phyloP scores from a whole-genome alignment of 1,140 invertebrate genomes.

The Camponotus floridanus region DNA sequence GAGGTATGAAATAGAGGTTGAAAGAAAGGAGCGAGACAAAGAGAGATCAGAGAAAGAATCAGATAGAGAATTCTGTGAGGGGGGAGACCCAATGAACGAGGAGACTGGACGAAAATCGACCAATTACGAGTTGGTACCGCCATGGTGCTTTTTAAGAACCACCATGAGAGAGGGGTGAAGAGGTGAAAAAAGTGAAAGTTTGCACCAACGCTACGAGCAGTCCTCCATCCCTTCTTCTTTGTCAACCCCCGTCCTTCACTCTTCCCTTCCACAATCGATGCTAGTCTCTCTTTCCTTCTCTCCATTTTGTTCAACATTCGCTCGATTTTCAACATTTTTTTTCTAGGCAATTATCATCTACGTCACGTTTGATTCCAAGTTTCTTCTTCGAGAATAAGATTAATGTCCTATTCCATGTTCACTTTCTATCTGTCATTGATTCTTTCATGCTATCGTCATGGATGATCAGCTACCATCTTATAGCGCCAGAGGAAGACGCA shows the following conservation, averaged over 20 bases:
- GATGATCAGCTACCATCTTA: neutral
- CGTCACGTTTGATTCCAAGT: conserved; percentile 16
- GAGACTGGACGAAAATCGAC: conserved; percentile 78
- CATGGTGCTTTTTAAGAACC: conserved; percentile 72
- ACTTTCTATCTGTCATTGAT: conserved; percentile 19
- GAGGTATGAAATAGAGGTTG: conserved; percentile 30
- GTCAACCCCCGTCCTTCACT: conserved; percentile 49
- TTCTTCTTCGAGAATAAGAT: conserved; percentile 39
- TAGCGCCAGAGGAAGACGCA: neutral
- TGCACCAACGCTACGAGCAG: conserved; percentile 69
- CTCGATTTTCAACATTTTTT: conserved; percentile 1
- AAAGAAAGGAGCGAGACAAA: conserved; percentile 32
- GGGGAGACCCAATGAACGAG: conserved; percentile 77
- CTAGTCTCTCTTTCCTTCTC: conserved; percentile 25
- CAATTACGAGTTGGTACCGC: conserved; percentile 75
- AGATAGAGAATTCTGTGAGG: conserved; percentile 1
- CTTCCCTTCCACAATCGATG: conserved; percentile 37
- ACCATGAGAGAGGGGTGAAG: conserved; percentile 64
- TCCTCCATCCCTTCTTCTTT: conserved; percentile 15
- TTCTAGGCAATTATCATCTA: conserved; percentile 4
- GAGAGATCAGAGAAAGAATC: conserved; percentile 24
- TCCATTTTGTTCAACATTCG: conserved; percentile 25
- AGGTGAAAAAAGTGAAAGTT: conserved; percentile 85
- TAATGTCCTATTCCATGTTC: neutral
- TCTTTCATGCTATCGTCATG: neutral